Percentiles rank a stretch among this genome's conserved stretches.
Conservation (phyloP, 2,888 invertebrate genomes). For the Microctonus aethiopoides region DNA sequence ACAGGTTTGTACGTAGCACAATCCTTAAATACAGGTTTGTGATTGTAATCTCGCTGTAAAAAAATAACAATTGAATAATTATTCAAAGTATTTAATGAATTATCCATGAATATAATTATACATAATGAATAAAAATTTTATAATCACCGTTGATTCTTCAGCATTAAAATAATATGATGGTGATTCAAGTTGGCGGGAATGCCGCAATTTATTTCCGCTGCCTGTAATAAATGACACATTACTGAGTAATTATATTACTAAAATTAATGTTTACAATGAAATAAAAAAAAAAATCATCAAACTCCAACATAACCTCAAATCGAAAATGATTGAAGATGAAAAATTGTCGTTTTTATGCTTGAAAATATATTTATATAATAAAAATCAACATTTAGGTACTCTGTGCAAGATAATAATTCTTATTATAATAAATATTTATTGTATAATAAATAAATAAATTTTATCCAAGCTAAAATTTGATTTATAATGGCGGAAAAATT, state of each 20-base stretch:
- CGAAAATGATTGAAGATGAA: too few species aligned
- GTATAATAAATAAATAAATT: too few species aligned
- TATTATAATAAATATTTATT: too few species aligned
- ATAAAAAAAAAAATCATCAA: not conserved
- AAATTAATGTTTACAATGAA: not conserved
- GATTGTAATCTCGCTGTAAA: conserved; percentile 55
- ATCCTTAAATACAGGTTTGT: conserved; percentile 87
- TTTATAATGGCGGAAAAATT: too few species aligned
- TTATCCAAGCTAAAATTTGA: too few species aligned
- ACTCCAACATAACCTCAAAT: too few species aligned
- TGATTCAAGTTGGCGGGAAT: conserved; percentile 62
- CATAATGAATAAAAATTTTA: not conserved
- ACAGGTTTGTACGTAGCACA: conserved; percentile 85
- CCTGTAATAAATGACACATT: conserved; percentile 55
- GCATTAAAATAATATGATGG: conserved; percentile 50
- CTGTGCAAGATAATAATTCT: too few species aligned
- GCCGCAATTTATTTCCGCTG: conserved; percentile 60
- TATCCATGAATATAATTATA: not conserved
- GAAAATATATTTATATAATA: too few species aligned
- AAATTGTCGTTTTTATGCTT: too few species aligned
- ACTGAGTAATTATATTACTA: not conserved
- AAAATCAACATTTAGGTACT: too few species aligned
- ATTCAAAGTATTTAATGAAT: not conserved
- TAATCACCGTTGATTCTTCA: conserved; percentile 53
- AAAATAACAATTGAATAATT: not conserved